Conservation (phyloP, 2,797 vertebrate species). For the Squalus acanthias region DNA sequence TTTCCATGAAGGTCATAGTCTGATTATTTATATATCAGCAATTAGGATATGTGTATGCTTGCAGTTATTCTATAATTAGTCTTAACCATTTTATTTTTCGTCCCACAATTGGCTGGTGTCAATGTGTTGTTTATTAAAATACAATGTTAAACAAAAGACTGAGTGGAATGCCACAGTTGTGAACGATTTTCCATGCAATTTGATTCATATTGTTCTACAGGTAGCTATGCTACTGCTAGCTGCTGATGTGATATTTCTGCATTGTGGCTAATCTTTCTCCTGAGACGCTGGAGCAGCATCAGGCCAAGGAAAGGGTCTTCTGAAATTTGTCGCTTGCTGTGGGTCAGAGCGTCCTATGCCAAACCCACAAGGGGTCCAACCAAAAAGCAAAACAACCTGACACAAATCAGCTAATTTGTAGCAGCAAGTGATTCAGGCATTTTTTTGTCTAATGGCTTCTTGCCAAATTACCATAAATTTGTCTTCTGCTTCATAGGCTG, state of each 20-base stretch:
- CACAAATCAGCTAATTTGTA: background rate
- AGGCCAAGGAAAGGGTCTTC: background rate
- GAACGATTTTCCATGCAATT: background rate
- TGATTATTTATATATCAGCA: background rate
- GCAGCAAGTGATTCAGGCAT: background rate
- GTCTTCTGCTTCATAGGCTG: background rate
- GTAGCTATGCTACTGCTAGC: background rate
- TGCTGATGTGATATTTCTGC: background rate
- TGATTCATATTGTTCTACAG: background rate
- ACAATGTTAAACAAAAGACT: background rate
- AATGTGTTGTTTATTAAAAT: background rate
- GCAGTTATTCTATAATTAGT: background rate
- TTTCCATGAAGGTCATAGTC: background rate
- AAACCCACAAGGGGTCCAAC: background rate
- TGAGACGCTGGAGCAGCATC: background rate
- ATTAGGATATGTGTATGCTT: background rate
- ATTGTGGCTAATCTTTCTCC: background rate
- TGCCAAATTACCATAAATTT: conserved; percentile 15
- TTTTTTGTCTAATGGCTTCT: background rate
- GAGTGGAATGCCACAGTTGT: background rate
- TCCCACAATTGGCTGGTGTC: background rate
- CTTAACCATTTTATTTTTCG: background rate
- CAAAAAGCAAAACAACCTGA: background rate
- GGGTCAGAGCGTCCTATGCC: background rate
- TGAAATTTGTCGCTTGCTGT: background rate